Evolutionary conservation across 2,797 vertebrate species (phyloP).

Genomic region (Acanthornis magna): DNA sequence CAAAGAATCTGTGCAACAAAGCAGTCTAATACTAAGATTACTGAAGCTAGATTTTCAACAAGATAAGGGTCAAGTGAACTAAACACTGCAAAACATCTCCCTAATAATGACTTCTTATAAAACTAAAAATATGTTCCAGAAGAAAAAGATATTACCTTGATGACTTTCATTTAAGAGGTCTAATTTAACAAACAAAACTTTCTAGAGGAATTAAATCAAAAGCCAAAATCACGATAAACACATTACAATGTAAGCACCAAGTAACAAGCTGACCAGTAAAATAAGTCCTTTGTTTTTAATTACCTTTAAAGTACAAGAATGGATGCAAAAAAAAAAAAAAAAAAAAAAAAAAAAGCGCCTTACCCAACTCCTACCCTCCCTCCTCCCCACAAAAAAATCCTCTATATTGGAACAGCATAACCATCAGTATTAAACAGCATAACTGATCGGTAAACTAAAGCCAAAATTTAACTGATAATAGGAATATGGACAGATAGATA

Average conservation of each 20-base stretch:
- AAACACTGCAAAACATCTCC: slow-evolving; percentile 4
- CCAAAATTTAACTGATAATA: not conserved
- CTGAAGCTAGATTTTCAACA: slow-evolving; percentile 35
- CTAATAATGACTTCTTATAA: slow-evolving; percentile 23
- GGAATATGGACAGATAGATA: not conserved
- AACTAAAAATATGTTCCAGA: not conserved
- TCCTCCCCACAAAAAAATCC: not conserved
- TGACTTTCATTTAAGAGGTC: not conserved
- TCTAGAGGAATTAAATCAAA: not conserved
- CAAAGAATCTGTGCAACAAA: slow-evolving; percentile 46
- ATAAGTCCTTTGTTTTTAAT: not conserved
- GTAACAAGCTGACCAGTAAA: not conserved
- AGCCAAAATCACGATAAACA: not conserved
- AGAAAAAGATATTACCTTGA: not conserved
- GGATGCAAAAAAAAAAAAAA: not conserved
- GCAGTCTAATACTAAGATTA: slow-evolving; percentile 55
- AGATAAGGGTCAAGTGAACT: slow-evolving; percentile 23
- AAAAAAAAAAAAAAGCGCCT: not conserved
- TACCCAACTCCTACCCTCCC: not conserved
- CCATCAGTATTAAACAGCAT: not conserved
- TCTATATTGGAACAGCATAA: not conserved
- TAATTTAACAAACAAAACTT: not conserved
- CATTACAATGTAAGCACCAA: not conserved
- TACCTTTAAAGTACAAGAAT: not conserved
- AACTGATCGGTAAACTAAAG: not conserved